Evolutionary conservation across 2,888 invertebrate species (phyloP).

Genomic region (Platerodrilus igneus): DNA sequence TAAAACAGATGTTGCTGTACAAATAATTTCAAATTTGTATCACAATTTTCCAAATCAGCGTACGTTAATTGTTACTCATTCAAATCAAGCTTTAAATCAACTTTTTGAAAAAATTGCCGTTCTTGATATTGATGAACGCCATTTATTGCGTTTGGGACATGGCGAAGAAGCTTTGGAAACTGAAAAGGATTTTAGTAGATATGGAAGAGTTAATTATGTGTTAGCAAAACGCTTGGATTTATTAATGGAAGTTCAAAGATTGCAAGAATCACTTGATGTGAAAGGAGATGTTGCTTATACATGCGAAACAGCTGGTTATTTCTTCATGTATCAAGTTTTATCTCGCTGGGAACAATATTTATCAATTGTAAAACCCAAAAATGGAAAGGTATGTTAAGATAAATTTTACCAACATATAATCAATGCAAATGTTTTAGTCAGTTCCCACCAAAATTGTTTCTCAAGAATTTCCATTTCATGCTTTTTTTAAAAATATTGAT

Average conservation of each 20-base stretch:
- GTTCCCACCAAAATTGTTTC: constrained; percentile 56
- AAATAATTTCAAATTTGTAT: constrained; percentile 98
- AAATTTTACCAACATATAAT: constrained; percentile 13
- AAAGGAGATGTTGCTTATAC: constrained; percentile 91
- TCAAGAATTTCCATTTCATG: constrained; percentile 87
- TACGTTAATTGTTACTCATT: constrained; percentile 97
- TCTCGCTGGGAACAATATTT: constrained; percentile 91
- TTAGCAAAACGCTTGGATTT: constrained; percentile 88
- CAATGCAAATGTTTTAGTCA: constrained; percentile 35
- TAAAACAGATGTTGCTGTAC: constrained; percentile 99
- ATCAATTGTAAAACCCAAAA: constrained; percentile 54
- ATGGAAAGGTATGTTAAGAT: constrained; percentile 39
- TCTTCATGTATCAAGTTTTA: constrained; percentile 89
- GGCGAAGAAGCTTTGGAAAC: constrained; percentile 98
- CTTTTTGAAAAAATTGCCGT: constrained; percentile 98
- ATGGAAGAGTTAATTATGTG: constrained; percentile 98
- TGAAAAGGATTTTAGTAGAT: constrained; percentile 97
- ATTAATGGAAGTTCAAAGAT: constrained; percentile 77
- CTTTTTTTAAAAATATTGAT: constrained; percentile 90
- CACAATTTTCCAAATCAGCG: constrained; percentile 99
- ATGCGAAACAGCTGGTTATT: constrained; percentile 98
- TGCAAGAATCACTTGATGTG: constrained; percentile 83
- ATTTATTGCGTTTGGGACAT: constrained; percentile 95
- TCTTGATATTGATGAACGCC: constrained; percentile 95
- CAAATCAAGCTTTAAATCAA: constrained; percentile 98